These are phyloP conservation scores for Buphagus erythrorhynchus DNA, from an alignment of 2,797 vertebrate species.

Conservation along the genomic window DNA sequence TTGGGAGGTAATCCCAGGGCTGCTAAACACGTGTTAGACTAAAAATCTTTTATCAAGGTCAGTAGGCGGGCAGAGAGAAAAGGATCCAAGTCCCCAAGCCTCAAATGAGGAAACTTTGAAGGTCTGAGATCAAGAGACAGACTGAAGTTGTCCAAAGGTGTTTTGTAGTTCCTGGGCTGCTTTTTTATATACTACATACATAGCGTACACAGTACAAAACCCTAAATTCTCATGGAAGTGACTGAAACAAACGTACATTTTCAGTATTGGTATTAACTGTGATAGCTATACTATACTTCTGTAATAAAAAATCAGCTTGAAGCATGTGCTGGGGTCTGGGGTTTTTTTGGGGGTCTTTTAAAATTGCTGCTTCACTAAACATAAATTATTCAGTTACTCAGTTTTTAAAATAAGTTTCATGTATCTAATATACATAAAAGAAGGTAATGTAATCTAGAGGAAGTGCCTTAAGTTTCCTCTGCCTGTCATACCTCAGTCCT, in stretches of 20 bases:
- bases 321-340: neutral
- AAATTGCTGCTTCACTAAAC: neutral
- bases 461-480: neutral
- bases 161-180: neutral
- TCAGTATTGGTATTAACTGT: neutral
- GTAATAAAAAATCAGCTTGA: neutral
- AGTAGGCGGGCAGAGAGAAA: neutral
- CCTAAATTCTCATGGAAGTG: neutral
- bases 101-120: neutral
- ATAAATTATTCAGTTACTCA: neutral
- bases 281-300: neutral
- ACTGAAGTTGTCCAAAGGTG: neutral
- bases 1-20: neutral
- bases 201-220: rapidly evolving
- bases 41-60: neutral
- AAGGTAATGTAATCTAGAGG: neutral
- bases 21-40: neutral
- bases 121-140: neutral
- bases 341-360: neutral
- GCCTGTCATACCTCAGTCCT: neutral
- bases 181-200: rapidly evolving
- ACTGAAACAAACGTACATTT: neutral
- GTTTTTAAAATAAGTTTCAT: neutral
- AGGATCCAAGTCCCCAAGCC: neutral
- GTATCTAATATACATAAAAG: neutral